A percentile compares a stretch with the other conserved stretches of the same genome.
Evolutionary conservation across 2,888 invertebrate genomes (phyloP).

Genomic region (Euplagia quadripunctaria): DNA sequence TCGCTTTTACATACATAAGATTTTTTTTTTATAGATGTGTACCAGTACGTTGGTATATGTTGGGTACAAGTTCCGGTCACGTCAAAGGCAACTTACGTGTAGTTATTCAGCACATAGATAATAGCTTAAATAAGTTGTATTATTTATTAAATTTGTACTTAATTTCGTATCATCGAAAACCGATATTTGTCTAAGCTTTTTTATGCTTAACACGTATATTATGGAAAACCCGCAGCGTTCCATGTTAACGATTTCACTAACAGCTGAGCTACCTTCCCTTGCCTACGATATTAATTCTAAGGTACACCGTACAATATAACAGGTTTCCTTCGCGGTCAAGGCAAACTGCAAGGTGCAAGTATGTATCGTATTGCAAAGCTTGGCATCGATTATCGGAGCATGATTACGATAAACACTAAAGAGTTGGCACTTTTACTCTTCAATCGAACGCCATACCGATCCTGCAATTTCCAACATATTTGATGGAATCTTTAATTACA

Average conservation of each 20-base stretch:
- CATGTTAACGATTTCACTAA: background rate
- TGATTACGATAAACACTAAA: slow-evolving; percentile 20
- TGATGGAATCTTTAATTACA: background rate
- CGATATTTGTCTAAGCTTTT: too few species aligned
- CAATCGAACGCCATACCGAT: background rate
- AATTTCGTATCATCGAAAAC: too few species aligned
- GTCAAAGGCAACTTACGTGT: too few species aligned
- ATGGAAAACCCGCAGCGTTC: background rate
- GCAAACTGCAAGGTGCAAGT: slow-evolving; percentile 60
- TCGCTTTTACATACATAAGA: too few species aligned
- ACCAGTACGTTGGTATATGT: too few species aligned
- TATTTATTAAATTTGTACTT: too few species aligned
- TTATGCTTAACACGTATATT: too few species aligned
- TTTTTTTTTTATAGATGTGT: too few species aligned
- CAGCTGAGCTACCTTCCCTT: slow-evolving; percentile 8
- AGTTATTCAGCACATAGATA: too few species aligned
- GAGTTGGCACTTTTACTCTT: slow-evolving; percentile 35
- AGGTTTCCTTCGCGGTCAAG: slow-evolving; percentile 70
- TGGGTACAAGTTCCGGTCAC: too few species aligned
- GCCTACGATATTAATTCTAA: background rate
- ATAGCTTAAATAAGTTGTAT: too few species aligned
- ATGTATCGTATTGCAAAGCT: slow-evolving; percentile 59
- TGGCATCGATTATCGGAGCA: slow-evolving; percentile 28
- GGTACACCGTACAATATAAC: slow-evolving; percentile 9
- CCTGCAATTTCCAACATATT: background rate